Percentiles rank a stretch among this genome's conserved stretches.
Conservation (phyloP, 2,113 vertebrate species). For the Turnix velox region DNA sequence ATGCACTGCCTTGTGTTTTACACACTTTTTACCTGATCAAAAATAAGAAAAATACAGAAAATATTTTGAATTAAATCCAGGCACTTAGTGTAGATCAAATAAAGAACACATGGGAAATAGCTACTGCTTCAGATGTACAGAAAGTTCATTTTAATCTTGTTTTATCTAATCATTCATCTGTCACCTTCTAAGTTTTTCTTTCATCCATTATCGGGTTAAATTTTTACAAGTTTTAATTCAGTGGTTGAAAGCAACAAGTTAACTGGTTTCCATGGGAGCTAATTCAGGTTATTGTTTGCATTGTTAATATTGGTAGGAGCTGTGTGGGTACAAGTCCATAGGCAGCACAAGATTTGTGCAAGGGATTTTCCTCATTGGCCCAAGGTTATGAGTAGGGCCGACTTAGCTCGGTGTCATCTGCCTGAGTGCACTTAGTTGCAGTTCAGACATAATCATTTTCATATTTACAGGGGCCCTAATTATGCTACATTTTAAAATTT, state of each 20-base stretch:
- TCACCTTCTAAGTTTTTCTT: neutral
- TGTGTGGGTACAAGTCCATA: neutral
- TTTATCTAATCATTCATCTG: neutral
- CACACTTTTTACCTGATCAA: neutral
- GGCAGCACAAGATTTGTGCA: neutral
- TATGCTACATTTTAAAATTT: neutral
- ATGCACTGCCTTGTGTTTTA: neutral
- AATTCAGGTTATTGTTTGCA: slow-evolving; percentile 32
- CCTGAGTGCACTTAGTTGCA: neutral
- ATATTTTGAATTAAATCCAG: neutral
- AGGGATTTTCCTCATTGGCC: neutral
- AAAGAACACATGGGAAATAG: neutral
- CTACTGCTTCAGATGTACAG: neutral
- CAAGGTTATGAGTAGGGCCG: neutral
- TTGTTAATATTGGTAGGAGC: neutral
- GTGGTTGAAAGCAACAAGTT: slow-evolving; percentile 17
- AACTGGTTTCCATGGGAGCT: slow-evolving; percentile 62
- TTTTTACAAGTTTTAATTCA: slow-evolving; percentile 6
- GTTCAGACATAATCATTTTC: neutral
- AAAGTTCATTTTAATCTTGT: neutral
- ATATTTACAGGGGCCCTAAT: neutral
- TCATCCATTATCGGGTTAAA: neutral
- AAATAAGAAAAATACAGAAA: neutral
- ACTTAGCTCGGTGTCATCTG: neutral
- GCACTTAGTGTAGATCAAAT: neutral